Base-by-base conservation (phyloP, 2,113 vertebrate species). In the Burhinus bistriatus region DNA sequence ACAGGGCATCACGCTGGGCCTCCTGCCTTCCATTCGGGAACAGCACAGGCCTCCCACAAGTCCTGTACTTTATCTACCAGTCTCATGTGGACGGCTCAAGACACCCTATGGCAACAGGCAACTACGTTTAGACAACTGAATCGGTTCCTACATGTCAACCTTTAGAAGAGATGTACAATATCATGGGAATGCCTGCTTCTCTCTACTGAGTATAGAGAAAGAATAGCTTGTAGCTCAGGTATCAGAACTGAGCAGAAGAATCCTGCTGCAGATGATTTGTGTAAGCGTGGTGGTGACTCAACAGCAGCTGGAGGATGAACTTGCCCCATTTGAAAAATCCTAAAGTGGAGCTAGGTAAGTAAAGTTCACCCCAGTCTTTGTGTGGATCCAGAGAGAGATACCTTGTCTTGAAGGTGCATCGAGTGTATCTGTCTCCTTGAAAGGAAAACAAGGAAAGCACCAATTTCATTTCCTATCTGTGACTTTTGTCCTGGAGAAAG, bases 1-100 rank as follows among this genome's bases (percentile, higher is more conserved):
- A 38, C 12, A 66, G 14, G 18, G 30, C 40, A 65, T 44, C 40
- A 36, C 0, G 0, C 16, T 73, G 42, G 11, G 32, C 22, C 19
- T 68, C 19, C 59, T 82, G 21, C 64, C 22, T 65, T 68, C 42
- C 26, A 2, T 20, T 16, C 62, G 30, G 27, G 27, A 83, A 89
- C 18, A 54, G 23, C 9, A 66, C 18, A 62, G 40, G 20, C 15
- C 42, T 84, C 61, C 17, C 23, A 82, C 25, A 64, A 42, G 27
- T 16, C n/a, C 65, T 70, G 19, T 40, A 12, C 51, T 68, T 76
- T 65, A n/a, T 54, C 51, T 29, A 25, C 19, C 18, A 27, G 23
- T n/a, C 32, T 70, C 16, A 9, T 7, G 2, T 29, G 6, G 23
- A 49, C 12, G 19, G 30, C n/a, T 72, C 29, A 55, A 79, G 61